Evolutionary conservation across 2,888 invertebrate genomes (phyloP).

Genomic region (Dicyrtomina minuta): DNA sequence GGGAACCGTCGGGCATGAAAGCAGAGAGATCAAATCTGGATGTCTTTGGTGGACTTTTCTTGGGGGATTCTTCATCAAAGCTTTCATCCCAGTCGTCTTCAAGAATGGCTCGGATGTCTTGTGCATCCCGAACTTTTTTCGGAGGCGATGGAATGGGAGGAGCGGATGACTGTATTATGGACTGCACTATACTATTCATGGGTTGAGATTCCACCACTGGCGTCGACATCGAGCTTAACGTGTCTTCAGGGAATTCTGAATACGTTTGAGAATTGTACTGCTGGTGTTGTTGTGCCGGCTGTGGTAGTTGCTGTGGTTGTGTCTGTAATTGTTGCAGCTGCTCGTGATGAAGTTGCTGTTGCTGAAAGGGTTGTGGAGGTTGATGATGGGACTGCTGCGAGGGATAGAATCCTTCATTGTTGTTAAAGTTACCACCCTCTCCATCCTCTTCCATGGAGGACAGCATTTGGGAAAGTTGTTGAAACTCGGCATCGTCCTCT

Average conservation of each 20-base stretch:
- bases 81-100: slow-evolving; percentile 53
- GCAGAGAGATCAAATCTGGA: slow-evolving; percentile 53
- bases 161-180: slow-evolving; percentile 30
- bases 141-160: slow-evolving; percentile 33
- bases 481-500: slow-evolving; percentile 53
- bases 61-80: slow-evolving; percentile 47
- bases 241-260: not conserved
- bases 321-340: not conserved
- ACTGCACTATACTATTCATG: no score
- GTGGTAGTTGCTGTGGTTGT: slow-evolving; percentile 13
- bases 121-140: slow-evolving; percentile 27
- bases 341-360: slow-evolving; percentile 27
- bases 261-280: slow-evolving; percentile 2
- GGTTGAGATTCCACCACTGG: no score
- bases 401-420: not conserved
- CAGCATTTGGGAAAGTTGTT: slow-evolving; percentile 51
- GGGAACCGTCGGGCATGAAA: slow-evolving; percentile 38
- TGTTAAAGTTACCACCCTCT: slow-evolving; percentile 2
- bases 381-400: not conserved
- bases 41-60: slow-evolving; percentile 49
- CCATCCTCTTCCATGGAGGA: slow-evolving; percentile 51
- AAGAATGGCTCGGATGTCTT: slow-evolving; percentile 51
- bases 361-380: slow-evolving; percentile 1
- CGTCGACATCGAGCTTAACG: not conserved
- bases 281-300: slow-evolving; percentile 4